A percentile compares a stretch with the other conserved stretches of the same genome.
Evolutionary conservation across 2,888 invertebrate genomes (phyloP).

Genomic region (Dione vanillae): DNA sequence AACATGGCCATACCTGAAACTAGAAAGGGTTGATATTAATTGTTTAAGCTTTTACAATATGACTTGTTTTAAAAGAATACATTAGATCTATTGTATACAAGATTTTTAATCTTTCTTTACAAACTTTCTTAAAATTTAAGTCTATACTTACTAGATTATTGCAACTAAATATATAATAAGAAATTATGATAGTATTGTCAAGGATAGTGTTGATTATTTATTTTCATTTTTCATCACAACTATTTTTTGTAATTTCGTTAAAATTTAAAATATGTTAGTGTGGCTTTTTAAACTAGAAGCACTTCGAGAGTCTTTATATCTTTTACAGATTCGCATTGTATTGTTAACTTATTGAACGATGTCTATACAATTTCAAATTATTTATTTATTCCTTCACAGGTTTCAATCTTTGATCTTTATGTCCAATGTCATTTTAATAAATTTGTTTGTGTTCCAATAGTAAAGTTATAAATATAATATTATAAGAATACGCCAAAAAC

Average conservation of each 20-base stretch:
- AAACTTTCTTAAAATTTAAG: background rate
- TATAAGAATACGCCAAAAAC: constrained; percentile 11
- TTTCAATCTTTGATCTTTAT: background rate
- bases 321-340: background rate
- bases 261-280: background rate
- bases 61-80: constrained; percentile 11
- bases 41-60: constrained; percentile 1
- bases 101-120: background rate
- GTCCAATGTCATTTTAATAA: background rate
- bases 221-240: background rate
- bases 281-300: background rate
- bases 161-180: no score
- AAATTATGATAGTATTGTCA: no score
- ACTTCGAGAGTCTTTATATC: background rate
- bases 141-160: no score
- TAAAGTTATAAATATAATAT: background rate
- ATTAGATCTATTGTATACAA: background rate
- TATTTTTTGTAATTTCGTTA: background rate
- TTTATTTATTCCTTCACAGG: background rate
- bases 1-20: constrained; percentile 49
- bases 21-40: constrained; percentile 47
- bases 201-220: no score
- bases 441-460: background rate
- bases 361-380: background rate
- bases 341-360: background rate